Percentiles rank a stretch among this genome's conserved stretches.
These are phyloP conservation scores for Nannospalax galili DNA, from an alignment of 2,113 vertebrate species.

Conservation along the genomic window DNA sequence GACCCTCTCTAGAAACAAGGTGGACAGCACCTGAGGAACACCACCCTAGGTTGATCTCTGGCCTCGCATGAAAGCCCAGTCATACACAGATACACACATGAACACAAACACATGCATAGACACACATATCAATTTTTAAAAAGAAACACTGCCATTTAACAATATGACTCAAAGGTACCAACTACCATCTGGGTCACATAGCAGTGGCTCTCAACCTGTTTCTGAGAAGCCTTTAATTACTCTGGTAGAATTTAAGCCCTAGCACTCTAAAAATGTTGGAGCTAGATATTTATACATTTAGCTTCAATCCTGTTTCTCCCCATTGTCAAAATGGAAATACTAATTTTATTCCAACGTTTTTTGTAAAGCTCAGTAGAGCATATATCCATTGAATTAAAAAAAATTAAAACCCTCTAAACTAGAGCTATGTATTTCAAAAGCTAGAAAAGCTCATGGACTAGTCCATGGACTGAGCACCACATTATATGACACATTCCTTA, in stretches of 20 bases:
- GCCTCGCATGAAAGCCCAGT: neutral
- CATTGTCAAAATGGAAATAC: conserved; percentile 11
- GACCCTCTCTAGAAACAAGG: neutral
- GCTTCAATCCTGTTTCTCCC: neutral
- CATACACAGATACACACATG: neutral
- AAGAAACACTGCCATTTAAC: too few relatives aligned
- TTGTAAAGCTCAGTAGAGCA: neutral
- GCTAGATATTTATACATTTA: neutral
- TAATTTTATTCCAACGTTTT: conserved; percentile 44
- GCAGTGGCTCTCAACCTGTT: neutral
- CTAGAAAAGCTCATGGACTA: neutral
- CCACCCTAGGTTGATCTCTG: too few relatives aligned
- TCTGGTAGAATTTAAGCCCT: neutral
- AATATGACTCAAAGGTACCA: neutral
- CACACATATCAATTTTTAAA: too few relatives aligned
- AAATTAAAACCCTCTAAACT: neutral
- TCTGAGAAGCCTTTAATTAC: neutral
- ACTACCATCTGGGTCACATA: neutral
- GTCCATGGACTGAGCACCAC: neutral
- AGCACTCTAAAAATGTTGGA: neutral
- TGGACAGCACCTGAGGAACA: neutral
- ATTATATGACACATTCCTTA: neutral
- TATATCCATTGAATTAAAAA: neutral
- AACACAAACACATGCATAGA: neutral
- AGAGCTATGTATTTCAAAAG: neutral